Percentiles rank a stretch among this genome's conserved stretches.
Evolutionary conservation across 2,113 vertebrate species (phyloP).

Genomic region (Trematomus loennbergii): DNA sequence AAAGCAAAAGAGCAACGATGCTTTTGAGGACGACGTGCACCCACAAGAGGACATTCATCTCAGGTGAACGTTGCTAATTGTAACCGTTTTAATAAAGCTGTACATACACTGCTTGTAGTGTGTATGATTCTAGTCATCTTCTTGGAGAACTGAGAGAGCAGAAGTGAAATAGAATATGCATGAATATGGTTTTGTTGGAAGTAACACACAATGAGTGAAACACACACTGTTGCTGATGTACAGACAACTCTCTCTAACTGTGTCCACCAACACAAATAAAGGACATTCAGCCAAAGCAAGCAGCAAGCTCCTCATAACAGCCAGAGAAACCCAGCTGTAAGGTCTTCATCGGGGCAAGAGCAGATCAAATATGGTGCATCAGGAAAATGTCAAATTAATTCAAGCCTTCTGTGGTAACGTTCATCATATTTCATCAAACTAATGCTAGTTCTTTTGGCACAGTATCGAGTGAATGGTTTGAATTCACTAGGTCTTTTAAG

Average conservation of each 20-base stretch:
- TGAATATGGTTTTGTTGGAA: constrained; percentile 12
- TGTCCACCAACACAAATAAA: not conserved
- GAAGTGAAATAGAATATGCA: constrained; percentile 19
- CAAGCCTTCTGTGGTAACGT: not conserved
- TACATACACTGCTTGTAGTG: constrained; percentile 29
- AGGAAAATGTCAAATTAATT: not conserved
- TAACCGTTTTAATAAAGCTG: constrained; percentile 36
- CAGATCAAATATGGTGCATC: too few relatives aligned
- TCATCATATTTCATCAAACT: not conserved
- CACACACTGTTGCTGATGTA: not conserved
- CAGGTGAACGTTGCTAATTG: constrained; percentile 47
- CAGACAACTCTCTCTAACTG: not conserved
- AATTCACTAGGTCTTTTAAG: not conserved
- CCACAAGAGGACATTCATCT: constrained; percentile 29
- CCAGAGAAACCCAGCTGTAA: not conserved
- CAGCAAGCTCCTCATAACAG: not conserved
- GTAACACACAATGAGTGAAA: constrained; percentile 1
- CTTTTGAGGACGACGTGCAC: constrained; percentile 47
- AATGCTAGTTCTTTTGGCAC: too few relatives aligned
- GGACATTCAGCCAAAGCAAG: not conserved
- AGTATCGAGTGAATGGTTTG: not conserved
- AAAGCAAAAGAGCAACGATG: constrained; percentile 59
- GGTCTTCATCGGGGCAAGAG: too few relatives aligned
- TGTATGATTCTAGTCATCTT: constrained; percentile 16
- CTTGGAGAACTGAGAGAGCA: not conserved